phyloP scores from a whole-genome alignment of 2,797 vertebrate genomes.

The Chrysocyon brachyurus region DNA sequence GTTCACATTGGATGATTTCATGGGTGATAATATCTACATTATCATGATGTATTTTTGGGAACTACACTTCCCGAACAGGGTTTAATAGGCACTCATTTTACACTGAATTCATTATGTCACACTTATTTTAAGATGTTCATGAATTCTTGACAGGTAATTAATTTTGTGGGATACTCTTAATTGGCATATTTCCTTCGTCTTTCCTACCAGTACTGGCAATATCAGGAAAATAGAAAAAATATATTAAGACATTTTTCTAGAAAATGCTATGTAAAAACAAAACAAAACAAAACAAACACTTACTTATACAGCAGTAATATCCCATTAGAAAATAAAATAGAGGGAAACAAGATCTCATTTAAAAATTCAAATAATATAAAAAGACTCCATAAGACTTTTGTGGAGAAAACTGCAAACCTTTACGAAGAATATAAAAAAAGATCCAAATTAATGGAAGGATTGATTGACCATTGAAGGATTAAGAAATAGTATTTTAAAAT shows the following conservation, averaged over 20 bases:
- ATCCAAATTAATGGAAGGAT: neutral
- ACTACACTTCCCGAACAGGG: neutral
- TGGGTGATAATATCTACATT: neutral
- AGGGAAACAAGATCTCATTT: neutral
- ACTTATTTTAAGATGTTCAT: neutral
- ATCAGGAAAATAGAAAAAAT: neutral
- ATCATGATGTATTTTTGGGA: neutral
- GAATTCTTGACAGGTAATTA: slow-evolving; percentile 30
- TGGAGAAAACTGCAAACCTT: neutral
- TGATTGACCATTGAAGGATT: neutral
- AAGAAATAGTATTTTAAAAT: slow-evolving; percentile 1
- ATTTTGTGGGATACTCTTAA: neutral
- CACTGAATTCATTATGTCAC: neutral
- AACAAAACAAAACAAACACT: neutral
- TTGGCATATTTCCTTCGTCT: neutral
- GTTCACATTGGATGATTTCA: neutral
- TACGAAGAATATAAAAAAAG: neutral
- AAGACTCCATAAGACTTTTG: neutral
- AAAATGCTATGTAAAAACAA: neutral
- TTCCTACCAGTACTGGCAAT: neutral
- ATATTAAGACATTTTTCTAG: neutral
- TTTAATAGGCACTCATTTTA: neutral
- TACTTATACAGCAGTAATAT: neutral
- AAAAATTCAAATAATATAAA: slow-evolving; percentile 12
- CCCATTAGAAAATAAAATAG: slow-evolving; percentile 42